Evolutionary conservation across 2,113 vertebrate species (phyloP).

Genomic region (Numenius arquata): DNA sequence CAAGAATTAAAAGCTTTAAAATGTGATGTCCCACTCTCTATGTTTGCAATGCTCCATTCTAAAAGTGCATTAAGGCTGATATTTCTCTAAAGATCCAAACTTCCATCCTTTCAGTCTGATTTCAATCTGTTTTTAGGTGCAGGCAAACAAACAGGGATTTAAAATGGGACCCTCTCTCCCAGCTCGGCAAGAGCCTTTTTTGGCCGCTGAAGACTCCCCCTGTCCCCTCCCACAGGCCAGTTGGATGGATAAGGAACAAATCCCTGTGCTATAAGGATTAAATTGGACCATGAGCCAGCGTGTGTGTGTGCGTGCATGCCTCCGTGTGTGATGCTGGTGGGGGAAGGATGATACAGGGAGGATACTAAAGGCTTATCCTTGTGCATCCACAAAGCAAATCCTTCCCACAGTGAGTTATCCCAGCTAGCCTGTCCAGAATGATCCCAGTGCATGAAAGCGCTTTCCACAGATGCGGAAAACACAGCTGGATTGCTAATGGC

Average conservation of each 20-base stretch:
- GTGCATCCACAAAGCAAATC: background rate
- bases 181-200: background rate
- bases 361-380: constrained; percentile 5
- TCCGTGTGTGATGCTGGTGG: background rate
- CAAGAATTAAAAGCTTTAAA: background rate
- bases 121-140: background rate
- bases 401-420: background rate
- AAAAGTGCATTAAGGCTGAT: background rate
- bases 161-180: background rate
- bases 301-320: background rate
- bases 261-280: background rate
- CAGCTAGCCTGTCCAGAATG: background rate
- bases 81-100: background rate
- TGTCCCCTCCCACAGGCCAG: background rate
- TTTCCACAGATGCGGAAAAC: background rate
- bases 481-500: background rate
- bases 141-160: background rate
- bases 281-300: background rate
- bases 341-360: background rate
- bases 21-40: background rate
- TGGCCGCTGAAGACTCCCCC: background rate
- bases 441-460: background rate
- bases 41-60: background rate
- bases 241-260: background rate
- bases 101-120: background rate